phyloP scores from a whole-genome alignment of 37 sponge, comb jelly and placozoan species.

The Ephydatia muelleri region DNA sequence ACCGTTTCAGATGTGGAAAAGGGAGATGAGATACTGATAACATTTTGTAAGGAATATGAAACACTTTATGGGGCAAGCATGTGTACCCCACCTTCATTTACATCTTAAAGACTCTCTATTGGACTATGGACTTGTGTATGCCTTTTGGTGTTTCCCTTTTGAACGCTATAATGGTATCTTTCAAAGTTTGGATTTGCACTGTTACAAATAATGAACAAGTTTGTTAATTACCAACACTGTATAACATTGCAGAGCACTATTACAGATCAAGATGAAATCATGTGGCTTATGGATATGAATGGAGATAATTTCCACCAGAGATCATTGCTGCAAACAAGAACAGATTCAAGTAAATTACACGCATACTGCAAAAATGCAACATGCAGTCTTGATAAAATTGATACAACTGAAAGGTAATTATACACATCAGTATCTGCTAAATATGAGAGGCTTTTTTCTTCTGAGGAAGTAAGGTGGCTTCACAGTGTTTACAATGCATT shows the following conservation, averaged over 20 bases:
- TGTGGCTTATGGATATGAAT: no score
- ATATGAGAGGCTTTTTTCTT: slow-evolving; percentile 1
- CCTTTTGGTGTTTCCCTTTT: slow-evolving; percentile 59
- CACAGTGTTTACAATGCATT: neutral
- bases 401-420: neutral
- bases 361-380: neutral
- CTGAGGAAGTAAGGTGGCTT: slow-evolving; percentile 1
- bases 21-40: slow-evolving; percentile 17
- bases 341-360: neutral
- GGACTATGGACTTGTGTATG: slow-evolving; percentile 56
- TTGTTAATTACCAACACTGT: no score
- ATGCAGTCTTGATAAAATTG: neutral
- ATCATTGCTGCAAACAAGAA: neutral
- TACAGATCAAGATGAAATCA: no score
- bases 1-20: slow-evolving; percentile 1
- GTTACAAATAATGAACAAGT: no score
- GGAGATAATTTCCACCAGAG: neutral
- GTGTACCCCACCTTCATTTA: slow-evolving; percentile 4
- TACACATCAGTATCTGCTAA: neutral
- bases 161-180: slow-evolving; percentile 58
- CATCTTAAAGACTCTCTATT: slow-evolving; percentile 36
- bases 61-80: slow-evolving; percentile 16
- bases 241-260: no score
- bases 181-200: no score
- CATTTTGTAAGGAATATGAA: slow-evolving; percentile 37